Evolutionary conservation across 2,113 vertebrate genomes (phyloP).

Genomic region (Ageneiosus marmoratus): DNA sequence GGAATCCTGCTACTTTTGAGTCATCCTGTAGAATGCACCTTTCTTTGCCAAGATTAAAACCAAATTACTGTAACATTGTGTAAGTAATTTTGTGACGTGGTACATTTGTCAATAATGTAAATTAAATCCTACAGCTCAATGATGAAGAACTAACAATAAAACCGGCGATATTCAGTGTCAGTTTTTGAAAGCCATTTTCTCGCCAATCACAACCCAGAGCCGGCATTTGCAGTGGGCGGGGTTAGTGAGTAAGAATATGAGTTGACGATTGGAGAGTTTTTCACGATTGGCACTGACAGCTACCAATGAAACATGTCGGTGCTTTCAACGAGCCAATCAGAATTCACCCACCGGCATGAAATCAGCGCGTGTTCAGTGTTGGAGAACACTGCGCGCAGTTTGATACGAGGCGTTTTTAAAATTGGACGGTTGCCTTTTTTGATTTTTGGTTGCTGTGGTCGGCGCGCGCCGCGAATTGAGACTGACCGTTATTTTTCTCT

Average conservation of each 20-base stretch:
- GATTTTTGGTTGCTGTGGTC: not conserved
- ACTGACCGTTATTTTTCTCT: not conserved
- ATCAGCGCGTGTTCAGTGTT: not conserved
- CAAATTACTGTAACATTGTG: slow-evolving; percentile 4
- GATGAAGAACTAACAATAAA: not conserved
- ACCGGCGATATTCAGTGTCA: not conserved
- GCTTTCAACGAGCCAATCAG: not conserved
- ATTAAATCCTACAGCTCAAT: not conserved
- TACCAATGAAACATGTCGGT: not conserved
- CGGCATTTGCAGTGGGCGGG: not conserved
- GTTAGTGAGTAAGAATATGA: not conserved
- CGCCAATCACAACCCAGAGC: not conserved
- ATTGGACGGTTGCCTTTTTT: not conserved
- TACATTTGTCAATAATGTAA: not conserved
- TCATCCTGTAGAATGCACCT: too few species aligned
- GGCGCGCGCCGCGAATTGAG: not conserved
- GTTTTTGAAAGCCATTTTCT: not conserved
- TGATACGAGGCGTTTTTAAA: not conserved
- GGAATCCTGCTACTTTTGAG: too few species aligned
- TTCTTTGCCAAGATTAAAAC: not conserved
- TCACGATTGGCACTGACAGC: not conserved
- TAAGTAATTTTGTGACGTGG: not conserved
- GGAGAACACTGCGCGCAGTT: not conserved
- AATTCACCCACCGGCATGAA: not conserved
- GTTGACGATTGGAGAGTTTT: not conserved